Base-by-base conservation (phyloP, 2,797 vertebrate species). In the Sibirionetta formosa region DNA sequence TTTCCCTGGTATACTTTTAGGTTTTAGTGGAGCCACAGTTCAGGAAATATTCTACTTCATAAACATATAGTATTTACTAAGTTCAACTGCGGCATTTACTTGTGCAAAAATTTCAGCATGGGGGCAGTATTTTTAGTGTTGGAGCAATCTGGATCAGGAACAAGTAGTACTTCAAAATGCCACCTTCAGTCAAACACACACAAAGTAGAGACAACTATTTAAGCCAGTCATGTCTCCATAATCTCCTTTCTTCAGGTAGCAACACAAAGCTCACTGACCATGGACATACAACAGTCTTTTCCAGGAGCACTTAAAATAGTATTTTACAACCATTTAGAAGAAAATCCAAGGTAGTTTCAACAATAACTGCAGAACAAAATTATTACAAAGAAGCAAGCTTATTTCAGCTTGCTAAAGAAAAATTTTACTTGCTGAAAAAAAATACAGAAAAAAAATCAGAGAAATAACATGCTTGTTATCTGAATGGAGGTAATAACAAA, bases 351-450 rank as follows among this genome's bases (percentile, higher is more conserved):
- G 36, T 86, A 64, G 63, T 35, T 8, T 29, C 58, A 89, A 38
- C 22, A 88, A 20, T 77, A 91, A 75, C 38, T 81, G 42, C 38
- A 92, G 26, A 78, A 18, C 48, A 61, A 12, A 57, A 33, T 82
- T 86, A 78, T 23, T 79, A 76, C 38, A 58, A 83, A 91, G 8
- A 72, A 66, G 22, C 17, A 88, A 88, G 58, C 79, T 94, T 84
- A 79, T 8, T 90, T 72, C 60, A 91, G 27, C 51, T 57, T 57
- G 24, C 7, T 48, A 18, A 68, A 78, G n/a, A 61, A 75, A 86
- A 60, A 44, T 38, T 19, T 9, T 65, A 72, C 18, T 58, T 89
- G 29, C 12, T 46, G 29, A 89, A 81, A 80, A 66, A 26, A 22
- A 13, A 71, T 71, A 38, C 35, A 60, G 80, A 36, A 35, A 65